Evolutionary conservation across 2,888 invertebrate species (phyloP).

Genomic region (Geotrupes spiniger): DNA sequence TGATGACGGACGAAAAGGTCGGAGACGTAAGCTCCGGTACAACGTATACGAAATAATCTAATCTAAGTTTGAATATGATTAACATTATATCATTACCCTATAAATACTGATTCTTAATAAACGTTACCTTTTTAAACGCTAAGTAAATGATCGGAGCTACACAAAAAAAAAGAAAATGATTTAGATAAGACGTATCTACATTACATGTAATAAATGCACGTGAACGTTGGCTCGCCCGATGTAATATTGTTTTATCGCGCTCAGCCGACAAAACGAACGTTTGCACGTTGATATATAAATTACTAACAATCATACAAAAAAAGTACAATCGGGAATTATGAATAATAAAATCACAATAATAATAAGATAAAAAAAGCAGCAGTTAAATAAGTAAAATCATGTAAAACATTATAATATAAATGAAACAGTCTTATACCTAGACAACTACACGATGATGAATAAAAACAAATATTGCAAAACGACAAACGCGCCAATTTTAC

Average conservation of each 20-base stretch:
- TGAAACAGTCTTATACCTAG: too few relatives aligned
- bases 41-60: conserved; percentile 11
- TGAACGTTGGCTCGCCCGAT: background rate
- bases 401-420: too few relatives aligned
- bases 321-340: too few relatives aligned
- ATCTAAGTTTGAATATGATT: conserved; percentile 12
- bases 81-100: conserved; percentile 18
- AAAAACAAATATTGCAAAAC: too few relatives aligned
- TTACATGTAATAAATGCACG: conserved; percentile 6
- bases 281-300: too few relatives aligned
- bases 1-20: background rate
- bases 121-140: background rate
- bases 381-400: too few relatives aligned
- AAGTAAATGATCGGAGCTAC: background rate
- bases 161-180: conserved; percentile 2
- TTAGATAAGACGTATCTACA: conserved; percentile 3
- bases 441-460: too few relatives aligned
- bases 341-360: too few relatives aligned
- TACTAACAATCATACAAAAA: too few relatives aligned
- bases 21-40: conserved; percentile 1
- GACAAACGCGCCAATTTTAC: too few relatives aligned
- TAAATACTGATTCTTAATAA: conserved; percentile 18
- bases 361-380: too few relatives aligned
- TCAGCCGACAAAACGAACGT: too few relatives aligned
- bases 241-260: background rate